Conservation (phyloP, 2,797 vertebrate species). For the Denticeps clupeoides region DNA sequence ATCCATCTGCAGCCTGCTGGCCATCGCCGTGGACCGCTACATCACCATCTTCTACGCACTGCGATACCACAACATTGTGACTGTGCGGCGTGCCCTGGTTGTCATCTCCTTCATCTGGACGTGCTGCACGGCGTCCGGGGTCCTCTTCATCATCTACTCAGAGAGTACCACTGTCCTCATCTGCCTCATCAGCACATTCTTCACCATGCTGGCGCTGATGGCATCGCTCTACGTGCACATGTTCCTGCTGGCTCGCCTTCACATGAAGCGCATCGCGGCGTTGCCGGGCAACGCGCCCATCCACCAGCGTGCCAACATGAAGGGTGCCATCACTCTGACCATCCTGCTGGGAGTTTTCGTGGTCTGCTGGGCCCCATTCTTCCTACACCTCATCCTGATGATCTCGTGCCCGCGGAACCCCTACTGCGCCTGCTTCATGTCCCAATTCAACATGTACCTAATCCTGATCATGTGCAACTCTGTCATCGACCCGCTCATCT, state of each 20-base stretch:
- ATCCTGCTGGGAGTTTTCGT: conserved; percentile 89
- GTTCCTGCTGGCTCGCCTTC: conserved; percentile 85
- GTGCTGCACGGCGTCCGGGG: conserved; percentile 69
- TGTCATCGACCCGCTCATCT: conserved; percentile 88
- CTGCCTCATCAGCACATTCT: conserved; percentile 87
- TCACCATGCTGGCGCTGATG: conserved; percentile 92
- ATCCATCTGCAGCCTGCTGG: conserved; percentile 86
- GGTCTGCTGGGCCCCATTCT: conserved; percentile 93
- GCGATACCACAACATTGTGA: conserved; percentile 91
- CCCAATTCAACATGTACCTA: conserved; percentile 92
- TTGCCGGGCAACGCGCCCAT: conserved; percentile 70
- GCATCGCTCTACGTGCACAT: conserved; percentile 90
- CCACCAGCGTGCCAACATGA: conserved; percentile 84
- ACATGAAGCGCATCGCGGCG: conserved; percentile 84
- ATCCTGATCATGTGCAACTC: conserved; percentile 97
- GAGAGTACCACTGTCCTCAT: conserved; percentile 83
- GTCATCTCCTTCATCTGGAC: conserved; percentile 80
- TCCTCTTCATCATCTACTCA: conserved; percentile 85
- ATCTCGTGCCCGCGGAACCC: conserved; percentile 89
- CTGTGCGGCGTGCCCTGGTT: conserved; percentile 61
- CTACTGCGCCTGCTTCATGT: conserved; percentile 94
- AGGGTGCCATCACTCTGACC: conserved; percentile 86
- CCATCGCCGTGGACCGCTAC: conserved; percentile 88
- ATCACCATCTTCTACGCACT: conserved; percentile 94
- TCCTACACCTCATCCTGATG: conserved; percentile 86